Percentiles rank a stretch among this genome's conserved stretches.
Evolutionary conservation across 2,888 invertebrate species (phyloP).

Genomic region (Aspidiotus destructor): DNA sequence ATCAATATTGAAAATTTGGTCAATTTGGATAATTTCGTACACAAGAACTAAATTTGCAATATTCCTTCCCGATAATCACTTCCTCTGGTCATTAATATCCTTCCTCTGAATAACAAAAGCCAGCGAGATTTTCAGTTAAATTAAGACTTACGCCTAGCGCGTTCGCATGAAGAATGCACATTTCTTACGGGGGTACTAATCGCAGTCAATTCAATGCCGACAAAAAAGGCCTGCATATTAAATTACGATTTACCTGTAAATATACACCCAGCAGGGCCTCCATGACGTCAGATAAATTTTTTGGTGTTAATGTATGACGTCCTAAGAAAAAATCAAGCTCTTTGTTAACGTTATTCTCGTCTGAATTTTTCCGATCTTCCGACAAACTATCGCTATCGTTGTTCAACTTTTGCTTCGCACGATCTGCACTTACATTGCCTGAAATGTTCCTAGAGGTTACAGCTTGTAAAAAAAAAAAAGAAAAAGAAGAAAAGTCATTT

Average conservation of each 20-base stretch:
- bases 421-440: slow-evolving; percentile 13
- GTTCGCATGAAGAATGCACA: too few species aligned
- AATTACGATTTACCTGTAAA: slow-evolving; percentile 44
- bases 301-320: slow-evolving; percentile 46
- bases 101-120: too few species aligned
- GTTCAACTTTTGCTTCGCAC: slow-evolving; percentile 13
- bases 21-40: too few species aligned
- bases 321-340: not conserved
- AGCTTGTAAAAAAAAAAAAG: slow-evolving; percentile 1
- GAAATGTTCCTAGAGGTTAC: not conserved
- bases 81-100: too few species aligned
- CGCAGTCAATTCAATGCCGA: too few species aligned
- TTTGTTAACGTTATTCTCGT: not conserved
- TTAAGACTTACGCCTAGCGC: too few species aligned
- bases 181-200: too few species aligned
- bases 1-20: too few species aligned
- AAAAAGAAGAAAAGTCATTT: not conserved
- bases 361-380: slow-evolving; percentile 8
- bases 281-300: slow-evolving; percentile 69
- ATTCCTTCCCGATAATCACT: too few species aligned
- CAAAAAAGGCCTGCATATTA: too few species aligned
- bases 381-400: slow-evolving; percentile 10
- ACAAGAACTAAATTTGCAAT: too few species aligned
- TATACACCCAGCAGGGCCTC: slow-evolving; percentile 78
- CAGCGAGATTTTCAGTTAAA: too few species aligned